Evolutionary conservation across 2,888 invertebrate species (phyloP).

Genomic region (Ichneumoninae sp.): DNA sequence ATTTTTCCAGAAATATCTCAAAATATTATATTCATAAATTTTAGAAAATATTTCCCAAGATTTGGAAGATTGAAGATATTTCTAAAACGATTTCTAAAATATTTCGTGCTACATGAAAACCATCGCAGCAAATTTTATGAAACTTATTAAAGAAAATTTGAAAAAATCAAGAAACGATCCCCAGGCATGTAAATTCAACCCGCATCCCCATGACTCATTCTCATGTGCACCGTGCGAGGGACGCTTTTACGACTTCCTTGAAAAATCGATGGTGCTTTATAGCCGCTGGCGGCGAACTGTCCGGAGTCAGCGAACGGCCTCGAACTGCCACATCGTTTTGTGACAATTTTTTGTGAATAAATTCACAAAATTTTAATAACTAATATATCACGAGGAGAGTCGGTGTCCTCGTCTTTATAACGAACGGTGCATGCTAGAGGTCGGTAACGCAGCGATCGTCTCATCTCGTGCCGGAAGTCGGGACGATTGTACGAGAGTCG

Average conservation of each 20-base stretch:
- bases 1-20: too few species aligned
- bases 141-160: neutral
- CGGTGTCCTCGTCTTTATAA: conserved; percentile 15
- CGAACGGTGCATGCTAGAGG: conserved; percentile 18
- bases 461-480: conserved; percentile 58
- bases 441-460: conserved; percentile 37
- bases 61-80: too few species aligned
- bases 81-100: too few species aligned
- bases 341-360: neutral
- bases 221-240: conserved; percentile 53
- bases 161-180: conserved; percentile 2
- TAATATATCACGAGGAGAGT: neutral
- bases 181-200: conserved; percentile 47
- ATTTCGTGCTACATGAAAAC: too few species aligned
- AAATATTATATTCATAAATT: too few species aligned
- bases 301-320: neutral
- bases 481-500: conserved; percentile 37
- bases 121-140: neutral
- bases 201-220: conserved; percentile 53
- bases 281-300: neutral
- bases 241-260: conserved; percentile 64
- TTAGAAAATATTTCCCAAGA: too few species aligned
- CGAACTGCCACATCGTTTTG: too few species aligned
- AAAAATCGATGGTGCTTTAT: conserved; percentile 62
- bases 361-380: neutral